A percentile compares a stretch with the other conserved stretches of the same genome.
These are phyloP conservation scores for Mimumesa dahlbomi DNA, from an alignment of 2,888 invertebrate genomes.

Conservation along the genomic window DNA sequence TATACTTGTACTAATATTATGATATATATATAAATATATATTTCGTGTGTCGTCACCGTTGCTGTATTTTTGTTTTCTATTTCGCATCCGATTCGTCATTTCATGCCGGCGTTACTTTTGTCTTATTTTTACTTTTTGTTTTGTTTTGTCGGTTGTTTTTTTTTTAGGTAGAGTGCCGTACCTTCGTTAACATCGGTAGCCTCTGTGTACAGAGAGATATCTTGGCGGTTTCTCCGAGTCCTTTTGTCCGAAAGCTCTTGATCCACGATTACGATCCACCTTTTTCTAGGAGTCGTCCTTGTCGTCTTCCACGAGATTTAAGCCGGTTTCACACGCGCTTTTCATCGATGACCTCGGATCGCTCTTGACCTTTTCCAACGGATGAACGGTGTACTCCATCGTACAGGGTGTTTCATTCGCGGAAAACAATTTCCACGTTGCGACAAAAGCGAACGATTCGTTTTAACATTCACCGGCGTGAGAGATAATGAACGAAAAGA, in stretches of 20 bases:
- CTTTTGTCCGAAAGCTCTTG: conserved; percentile 13
- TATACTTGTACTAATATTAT: not conserved
- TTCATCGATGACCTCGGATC: not conserved
- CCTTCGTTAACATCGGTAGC: conserved; percentile 33
- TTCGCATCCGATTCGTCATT: conserved; percentile 13
- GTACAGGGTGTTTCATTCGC: conserved; percentile 12
- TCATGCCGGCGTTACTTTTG: conserved; percentile 14
- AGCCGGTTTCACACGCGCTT: not conserved
- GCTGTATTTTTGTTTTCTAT: conserved; percentile 6
- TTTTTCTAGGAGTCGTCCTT: conserved; percentile 3
- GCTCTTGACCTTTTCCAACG: not conserved
- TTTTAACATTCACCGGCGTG: too few relatives aligned
- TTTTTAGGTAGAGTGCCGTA: conserved; percentile 34
- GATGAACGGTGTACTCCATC: not conserved
- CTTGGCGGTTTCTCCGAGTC: conserved; percentile 8
- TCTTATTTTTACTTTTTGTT: not conserved
- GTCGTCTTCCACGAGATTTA: not conserved
- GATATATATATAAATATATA: not conserved
- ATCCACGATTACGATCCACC: conserved; percentile 20
- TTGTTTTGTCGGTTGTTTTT: too few relatives aligned
- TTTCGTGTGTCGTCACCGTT: conserved; percentile 25
- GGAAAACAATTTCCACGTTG: too few relatives aligned
- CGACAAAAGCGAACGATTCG: too few relatives aligned
- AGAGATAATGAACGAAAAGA: too few relatives aligned
- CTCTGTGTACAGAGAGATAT: conserved; percentile 3